Evolutionary conservation across 2,888 invertebrate species (phyloP).

Genomic region (Megamerina dolium): DNA sequence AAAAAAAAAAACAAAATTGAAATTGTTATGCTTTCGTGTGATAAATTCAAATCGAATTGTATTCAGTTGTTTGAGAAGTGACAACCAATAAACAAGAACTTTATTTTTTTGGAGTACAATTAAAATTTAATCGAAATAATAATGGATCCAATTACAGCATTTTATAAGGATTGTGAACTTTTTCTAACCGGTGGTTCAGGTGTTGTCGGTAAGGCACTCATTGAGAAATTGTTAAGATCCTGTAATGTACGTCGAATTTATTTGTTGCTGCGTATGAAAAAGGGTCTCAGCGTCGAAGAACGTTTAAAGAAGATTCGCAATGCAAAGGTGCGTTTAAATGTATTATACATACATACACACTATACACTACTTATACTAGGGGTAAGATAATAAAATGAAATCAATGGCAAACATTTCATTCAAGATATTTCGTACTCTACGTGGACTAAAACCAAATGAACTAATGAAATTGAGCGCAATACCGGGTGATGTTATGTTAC

Average conservation of each 20-base stretch:
- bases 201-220: conserved; percentile 81
- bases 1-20: no score
- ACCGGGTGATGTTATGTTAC: conserved; percentile 33
- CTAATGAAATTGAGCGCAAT: conserved; percentile 34
- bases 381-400: no score
- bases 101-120: no score
- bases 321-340: no score
- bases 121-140: no score
- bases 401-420: no score
- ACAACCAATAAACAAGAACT: no score
- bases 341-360: no score
- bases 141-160: conserved; percentile 49
- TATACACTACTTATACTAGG: no score
- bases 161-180: conserved; percentile 61
- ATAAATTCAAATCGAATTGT: no score
- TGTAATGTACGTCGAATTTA: conserved; percentile 72
- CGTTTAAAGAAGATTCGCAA: conserved; percentile 58
- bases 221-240: conserved; percentile 81
- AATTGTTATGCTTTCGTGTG: no score
- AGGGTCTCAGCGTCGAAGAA: conserved; percentile 58
- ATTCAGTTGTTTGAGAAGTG: no score
- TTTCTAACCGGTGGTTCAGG: conserved; percentile 84
- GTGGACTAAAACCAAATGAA: conserved; percentile 27
- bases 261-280: conserved; percentile 67
- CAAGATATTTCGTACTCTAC: conserved; percentile 31